Conservation (phyloP, 1,140 invertebrate genomes). For the Drosophila azteca region DNA sequence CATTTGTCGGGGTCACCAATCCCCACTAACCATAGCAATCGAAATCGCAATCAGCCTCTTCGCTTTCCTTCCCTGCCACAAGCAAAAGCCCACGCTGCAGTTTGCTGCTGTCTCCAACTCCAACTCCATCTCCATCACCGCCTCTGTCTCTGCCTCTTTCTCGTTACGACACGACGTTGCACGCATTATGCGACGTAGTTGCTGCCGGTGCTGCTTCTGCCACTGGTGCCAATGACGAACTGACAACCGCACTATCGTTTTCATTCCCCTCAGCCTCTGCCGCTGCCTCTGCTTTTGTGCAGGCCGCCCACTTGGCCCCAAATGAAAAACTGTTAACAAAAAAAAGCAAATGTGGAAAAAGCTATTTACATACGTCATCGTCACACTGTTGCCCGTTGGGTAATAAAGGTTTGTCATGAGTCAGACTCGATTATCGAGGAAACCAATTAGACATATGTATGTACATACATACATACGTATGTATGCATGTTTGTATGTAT, state of each 20-base stretch:
- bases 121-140: not conserved
- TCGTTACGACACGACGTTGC: conserved; percentile 63
- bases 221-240: conserved; percentile 16
- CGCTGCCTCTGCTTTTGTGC: too few species aligned
- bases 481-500: too few species aligned
- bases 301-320: conserved; percentile 50
- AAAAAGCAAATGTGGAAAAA: conserved; percentile 29
- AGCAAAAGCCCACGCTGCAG: conserved; percentile 17
- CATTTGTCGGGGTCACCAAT: conserved; percentile 37
- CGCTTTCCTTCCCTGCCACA: too few species aligned
- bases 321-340: conserved; percentile 20
- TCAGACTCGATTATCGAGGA: conserved; percentile 33
- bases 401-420: conserved; percentile 53
- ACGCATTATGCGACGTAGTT: conserved; percentile 64
- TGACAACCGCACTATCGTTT: conserved; percentile 9
- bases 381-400: not conserved
- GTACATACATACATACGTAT: not conserved
- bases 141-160: conserved; percentile 9
- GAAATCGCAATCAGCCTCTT: too few species aligned
- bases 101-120: conserved; percentile 28
- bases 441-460: conserved; percentile 11
- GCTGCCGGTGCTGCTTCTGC: conserved; percentile 32
- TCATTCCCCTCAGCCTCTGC: conserved; percentile 4
- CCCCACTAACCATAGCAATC: conserved; percentile 4
- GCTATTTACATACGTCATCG: conserved; percentile 50